These are phyloP conservation scores for Allobates femoralis DNA, from an alignment of 2,797 vertebrate species.

Conservation along the genomic window DNA sequence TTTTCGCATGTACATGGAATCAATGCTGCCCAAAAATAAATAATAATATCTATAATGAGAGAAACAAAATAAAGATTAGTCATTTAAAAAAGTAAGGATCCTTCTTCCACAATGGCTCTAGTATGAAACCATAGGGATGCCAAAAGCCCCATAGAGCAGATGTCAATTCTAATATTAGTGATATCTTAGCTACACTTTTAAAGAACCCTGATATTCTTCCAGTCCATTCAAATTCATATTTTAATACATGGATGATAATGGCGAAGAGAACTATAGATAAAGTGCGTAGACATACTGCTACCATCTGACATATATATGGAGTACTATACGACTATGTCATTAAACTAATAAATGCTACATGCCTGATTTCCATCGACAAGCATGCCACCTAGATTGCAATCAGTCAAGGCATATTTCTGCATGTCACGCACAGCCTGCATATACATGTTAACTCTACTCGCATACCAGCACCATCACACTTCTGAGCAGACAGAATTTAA, in stretches of 20 bases:
- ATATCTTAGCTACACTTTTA: no score
- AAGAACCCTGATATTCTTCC: no score
- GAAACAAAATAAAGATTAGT: no score
- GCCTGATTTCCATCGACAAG: conserved; percentile 15
- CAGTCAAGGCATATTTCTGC: conserved; percentile 31
- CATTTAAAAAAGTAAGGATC: no score
- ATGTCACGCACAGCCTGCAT: conserved; percentile 43
- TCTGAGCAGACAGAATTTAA: background rate
- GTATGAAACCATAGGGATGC: no score
- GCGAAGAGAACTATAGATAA: background rate
- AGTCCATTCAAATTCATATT: no score
- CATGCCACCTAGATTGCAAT: conserved; percentile 7
- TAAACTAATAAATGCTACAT: background rate
- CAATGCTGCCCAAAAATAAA: no score
- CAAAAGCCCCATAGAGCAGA: no score
- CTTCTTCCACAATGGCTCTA: no score
- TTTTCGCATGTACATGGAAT: no score
- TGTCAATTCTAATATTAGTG: no score
- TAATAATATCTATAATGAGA: no score
- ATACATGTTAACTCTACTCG: background rate
- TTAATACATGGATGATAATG: background rate
- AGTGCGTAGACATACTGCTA: background rate
- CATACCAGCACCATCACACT: conserved; percentile 3
- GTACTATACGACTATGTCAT: background rate
- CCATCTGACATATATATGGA: background rate